Evolutionary conservation across 2,888 invertebrate species (phyloP).

Genomic region (Rhodophaea formosa): DNA sequence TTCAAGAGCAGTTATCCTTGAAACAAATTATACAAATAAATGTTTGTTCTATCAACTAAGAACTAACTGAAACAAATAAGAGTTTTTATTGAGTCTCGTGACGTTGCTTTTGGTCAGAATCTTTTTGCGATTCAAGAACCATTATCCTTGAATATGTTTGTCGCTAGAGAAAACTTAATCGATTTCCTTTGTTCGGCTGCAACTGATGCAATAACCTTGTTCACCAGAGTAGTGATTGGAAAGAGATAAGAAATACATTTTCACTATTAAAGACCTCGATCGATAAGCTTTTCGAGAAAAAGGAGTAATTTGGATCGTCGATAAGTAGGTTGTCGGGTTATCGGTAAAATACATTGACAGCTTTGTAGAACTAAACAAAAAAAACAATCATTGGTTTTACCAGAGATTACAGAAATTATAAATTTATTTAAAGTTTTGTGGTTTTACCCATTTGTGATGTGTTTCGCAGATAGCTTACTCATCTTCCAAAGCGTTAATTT

Average conservation of each 20-base stretch:
- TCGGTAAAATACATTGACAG: conserved; percentile 4
- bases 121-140: not conserved
- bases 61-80: no score
- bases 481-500: no score
- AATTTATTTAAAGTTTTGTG: no score
- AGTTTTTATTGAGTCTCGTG: not conserved
- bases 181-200: not conserved
- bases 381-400: not conserved
- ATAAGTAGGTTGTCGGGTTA: not conserved
- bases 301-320: not conserved
- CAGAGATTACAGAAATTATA: no score
- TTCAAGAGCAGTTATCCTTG: no score
- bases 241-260: not conserved
- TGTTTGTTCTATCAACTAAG: no score
- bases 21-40: no score
- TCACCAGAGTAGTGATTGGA: not conserved
- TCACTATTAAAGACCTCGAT: not conserved
- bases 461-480: no score
- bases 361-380: not conserved
- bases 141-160: not conserved
- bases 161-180: not conserved
- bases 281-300: not conserved
- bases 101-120: not conserved
- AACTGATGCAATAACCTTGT: not conserved
- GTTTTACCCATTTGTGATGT: not conserved